Evolutionary conservation across 2,113 vertebrate species (phyloP).

Genomic region (Rhabdornis inornatus): DNA sequence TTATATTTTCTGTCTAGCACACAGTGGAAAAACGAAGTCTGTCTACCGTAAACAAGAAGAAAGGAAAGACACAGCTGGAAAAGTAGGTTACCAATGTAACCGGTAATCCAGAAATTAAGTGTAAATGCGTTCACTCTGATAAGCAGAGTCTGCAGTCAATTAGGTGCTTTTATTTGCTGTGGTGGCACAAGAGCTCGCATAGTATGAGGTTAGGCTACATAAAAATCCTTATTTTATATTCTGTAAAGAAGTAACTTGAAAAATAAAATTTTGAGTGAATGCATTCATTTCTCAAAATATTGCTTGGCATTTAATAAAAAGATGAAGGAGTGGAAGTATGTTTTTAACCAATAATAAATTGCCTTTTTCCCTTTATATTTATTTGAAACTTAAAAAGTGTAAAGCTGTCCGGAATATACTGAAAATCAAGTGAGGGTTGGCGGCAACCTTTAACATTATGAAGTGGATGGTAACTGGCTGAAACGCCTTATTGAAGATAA

Average conservation of each 20-base stretch:
- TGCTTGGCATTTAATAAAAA: neutral
- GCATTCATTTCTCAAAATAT: neutral
- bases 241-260: neutral
- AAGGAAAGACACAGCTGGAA: constrained; percentile 76
- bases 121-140: neutral
- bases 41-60: constrained; percentile 75
- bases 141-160: neutral
- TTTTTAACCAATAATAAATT: neutral
- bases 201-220: neutral
- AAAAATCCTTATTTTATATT: neutral
- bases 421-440: neutral
- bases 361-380: neutral
- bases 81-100: constrained; percentile 70
- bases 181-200: neutral
- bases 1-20: constrained; percentile 65
- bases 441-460: neutral
- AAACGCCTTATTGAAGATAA: neutral
- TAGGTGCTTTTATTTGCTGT: neutral
- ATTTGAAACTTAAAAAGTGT: neutral
- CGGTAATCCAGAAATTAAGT: neutral
- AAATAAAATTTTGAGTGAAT: neutral
- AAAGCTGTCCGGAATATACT: neutral
- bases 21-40: constrained; percentile 72
- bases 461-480: neutral
- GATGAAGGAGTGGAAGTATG: neutral